Evolutionary conservation across 1,140 invertebrate species (phyloP).

Genomic region (Eurytemora carolleeae): DNA sequence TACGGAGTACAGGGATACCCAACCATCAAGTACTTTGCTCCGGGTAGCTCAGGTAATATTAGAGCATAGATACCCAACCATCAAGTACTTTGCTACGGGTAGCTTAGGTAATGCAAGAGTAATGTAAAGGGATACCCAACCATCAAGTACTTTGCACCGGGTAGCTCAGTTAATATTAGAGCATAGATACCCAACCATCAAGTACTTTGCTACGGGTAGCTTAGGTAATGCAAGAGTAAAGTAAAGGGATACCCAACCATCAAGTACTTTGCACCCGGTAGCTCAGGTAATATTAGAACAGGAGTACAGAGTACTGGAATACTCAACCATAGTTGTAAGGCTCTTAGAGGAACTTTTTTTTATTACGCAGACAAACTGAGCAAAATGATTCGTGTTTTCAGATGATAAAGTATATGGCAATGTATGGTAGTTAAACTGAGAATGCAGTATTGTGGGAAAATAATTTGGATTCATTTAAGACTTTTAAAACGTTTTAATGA

Average conservation of each 20-base stretch:
- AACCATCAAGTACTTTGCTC: constrained; percentile 84
- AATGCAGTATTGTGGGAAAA: no score
- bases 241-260: constrained; percentile 88
- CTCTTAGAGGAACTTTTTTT: constrained; percentile 36
- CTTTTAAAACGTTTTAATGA: no score
- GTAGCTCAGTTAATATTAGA: no score
- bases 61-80: constrained; percentile 91
- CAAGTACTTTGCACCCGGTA: constrained; percentile 70
- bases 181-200: constrained; percentile 93
- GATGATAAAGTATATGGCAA: no score
- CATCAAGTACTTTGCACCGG: constrained; percentile 79
- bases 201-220: constrained; percentile 65
- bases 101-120: constrained; percentile 40
- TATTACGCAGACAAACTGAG: no score
- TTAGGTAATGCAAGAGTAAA: constrained; percentile 38
- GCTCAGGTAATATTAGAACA: no score
- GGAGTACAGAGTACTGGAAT: constrained; percentile 94
- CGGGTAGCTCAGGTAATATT: constrained; percentile 44
- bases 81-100: constrained; percentile 76
- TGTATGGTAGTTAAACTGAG: no score
- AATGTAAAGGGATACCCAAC: constrained; percentile 76
- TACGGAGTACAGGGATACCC: constrained; percentile 80
- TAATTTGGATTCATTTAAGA: no score
- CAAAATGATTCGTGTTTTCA: no score
- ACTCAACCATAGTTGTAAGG: constrained; percentile 59